These are phyloP conservation scores for Heterochromis multidens DNA, from an alignment of 2,113 vertebrate genomes.

Conservation along the genomic window DNA sequence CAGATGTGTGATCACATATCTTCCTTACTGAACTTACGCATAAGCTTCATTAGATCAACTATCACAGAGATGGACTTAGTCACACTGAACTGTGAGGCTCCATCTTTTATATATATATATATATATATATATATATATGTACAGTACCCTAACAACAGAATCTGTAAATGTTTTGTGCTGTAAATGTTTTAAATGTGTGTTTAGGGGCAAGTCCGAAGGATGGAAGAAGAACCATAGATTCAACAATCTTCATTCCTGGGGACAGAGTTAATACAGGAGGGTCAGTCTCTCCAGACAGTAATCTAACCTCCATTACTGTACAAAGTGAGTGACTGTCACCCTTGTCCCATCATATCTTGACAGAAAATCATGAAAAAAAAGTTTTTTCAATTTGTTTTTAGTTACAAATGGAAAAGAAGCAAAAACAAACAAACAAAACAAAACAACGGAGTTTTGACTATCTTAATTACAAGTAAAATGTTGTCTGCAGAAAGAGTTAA, in stretches of 20 bases:
- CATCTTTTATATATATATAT: too few species aligned
- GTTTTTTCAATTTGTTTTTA: too few species aligned
- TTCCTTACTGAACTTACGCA: not conserved
- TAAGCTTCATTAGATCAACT: not conserved
- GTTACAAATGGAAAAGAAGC: too few species aligned
- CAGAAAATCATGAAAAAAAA: too few species aligned
- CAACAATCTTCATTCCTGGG: not conserved
- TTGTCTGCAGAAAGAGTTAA: too few species aligned
- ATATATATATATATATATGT: too few species aligned
- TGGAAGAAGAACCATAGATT: not conserved
- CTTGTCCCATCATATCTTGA: not conserved
- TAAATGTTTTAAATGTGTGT: not conserved
- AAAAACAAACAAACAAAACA: too few species aligned
- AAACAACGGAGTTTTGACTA: too few species aligned
- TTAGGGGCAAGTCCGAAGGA: not conserved
- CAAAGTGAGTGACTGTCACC: not conserved
- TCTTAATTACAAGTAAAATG: too few species aligned
- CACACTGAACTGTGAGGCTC: not conserved
- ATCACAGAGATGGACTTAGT: slow-evolving; percentile 6
- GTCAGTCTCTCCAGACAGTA: not conserved
- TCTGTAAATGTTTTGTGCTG: not conserved
- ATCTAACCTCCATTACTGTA: not conserved
- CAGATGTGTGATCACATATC: too few species aligned
- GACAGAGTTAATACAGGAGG: not conserved
- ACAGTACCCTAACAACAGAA: not conserved